Percentiles rank a stretch among this genome's conserved stretches.
Conservation (phyloP, 2,888 invertebrate species). For the Archaeoteleia sp. region DNA sequence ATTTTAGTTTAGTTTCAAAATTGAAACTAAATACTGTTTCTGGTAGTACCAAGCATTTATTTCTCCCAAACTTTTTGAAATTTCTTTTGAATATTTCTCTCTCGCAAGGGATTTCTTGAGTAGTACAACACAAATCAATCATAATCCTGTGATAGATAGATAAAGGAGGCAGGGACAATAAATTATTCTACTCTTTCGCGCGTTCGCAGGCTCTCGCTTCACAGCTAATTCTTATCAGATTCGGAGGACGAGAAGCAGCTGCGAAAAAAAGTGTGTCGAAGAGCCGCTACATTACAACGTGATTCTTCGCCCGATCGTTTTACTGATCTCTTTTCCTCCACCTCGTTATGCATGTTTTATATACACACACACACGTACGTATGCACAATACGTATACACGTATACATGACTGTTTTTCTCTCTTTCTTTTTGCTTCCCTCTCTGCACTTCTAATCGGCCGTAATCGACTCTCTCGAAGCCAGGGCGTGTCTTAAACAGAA, state of each 20-base stretch:
- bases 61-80: too few relatives aligned
- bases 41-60: too few relatives aligned
- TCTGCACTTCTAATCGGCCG: slow-evolving; percentile 48
- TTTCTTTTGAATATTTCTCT: too few relatives aligned
- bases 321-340: slow-evolving; percentile 51
- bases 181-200: slow-evolving; percentile 42
- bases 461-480: slow-evolving; percentile 49
- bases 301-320: slow-evolving; percentile 52
- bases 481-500: slow-evolving; percentile 53
- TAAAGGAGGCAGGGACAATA: slow-evolving; percentile 28
- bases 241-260: slow-evolving; percentile 49
- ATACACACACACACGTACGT: slow-evolving; percentile 15
- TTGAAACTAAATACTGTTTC: too few relatives aligned
- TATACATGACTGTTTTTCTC: slow-evolving; percentile 6
- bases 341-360: slow-evolving; percentile 46
- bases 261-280: slow-evolving; percentile 53
- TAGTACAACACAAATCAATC: slow-evolving; percentile 25
- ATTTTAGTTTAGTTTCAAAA: too few relatives aligned
- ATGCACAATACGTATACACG: slow-evolving; percentile 12
- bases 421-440: slow-evolving; percentile 33
- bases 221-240: slow-evolving; percentile 52
- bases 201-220: slow-evolving; percentile 45
- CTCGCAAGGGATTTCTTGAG: too few relatives aligned
- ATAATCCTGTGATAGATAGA: slow-evolving; percentile 36
- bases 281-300: slow-evolving; percentile 54